Base-by-base conservation (phyloP, 2,888 invertebrate species). In the Pemphredon lugubris region DNA sequence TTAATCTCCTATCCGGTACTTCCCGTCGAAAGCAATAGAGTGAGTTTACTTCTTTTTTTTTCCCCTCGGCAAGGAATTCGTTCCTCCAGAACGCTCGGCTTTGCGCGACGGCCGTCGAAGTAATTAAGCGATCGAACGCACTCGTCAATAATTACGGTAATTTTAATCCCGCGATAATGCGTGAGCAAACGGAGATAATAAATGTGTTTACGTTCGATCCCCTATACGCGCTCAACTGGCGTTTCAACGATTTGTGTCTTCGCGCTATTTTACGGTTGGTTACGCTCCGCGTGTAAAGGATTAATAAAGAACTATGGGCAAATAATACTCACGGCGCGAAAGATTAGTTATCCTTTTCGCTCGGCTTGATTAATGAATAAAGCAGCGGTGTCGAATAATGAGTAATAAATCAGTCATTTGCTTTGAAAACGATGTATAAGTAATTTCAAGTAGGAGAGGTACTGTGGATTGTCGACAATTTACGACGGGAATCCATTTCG, bases 1-100 rank as follows among this genome's bases (percentile, higher is more conserved):
- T 76, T 64, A 55, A 79, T 76, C 75, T 65, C 47, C 3, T n/a
- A n/a, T n/a, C n/a, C 26, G 26, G 26, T 26, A 26, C 7, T 26
- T 26, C 26, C 4, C 26, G 26, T 3, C 26, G n/a, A n/a, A n/a
- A n/a, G n/a, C n/a, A n/a, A 26, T 7, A 26, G 26, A 26, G 7
- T 26, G 26, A n/a, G n/a, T 26, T 26, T 26, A 26, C 7, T 26
- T 26, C 26, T 26, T 7, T 26, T 7, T 26, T 7, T 26, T 7
- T n/a, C n/a, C n/a, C n/a, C n/a, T n/a, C n/a, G n/a, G n/a, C n/a
- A n/a, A n/a, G n/a, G n/a, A n/a, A n/a, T n/a, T n/a, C n/a, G n/a
- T n/a, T n/a, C n/a, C n/a, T n/a, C n/a, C n/a, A n/a, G n/a, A 26
- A 3, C 26, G 7, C 4, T 7, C 26, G 26, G 7, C 7, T 26